These are phyloP conservation scores for Podilymbus podiceps DNA, from an alignment of 2,113 vertebrate genomes.

Conservation along the genomic window DNA sequence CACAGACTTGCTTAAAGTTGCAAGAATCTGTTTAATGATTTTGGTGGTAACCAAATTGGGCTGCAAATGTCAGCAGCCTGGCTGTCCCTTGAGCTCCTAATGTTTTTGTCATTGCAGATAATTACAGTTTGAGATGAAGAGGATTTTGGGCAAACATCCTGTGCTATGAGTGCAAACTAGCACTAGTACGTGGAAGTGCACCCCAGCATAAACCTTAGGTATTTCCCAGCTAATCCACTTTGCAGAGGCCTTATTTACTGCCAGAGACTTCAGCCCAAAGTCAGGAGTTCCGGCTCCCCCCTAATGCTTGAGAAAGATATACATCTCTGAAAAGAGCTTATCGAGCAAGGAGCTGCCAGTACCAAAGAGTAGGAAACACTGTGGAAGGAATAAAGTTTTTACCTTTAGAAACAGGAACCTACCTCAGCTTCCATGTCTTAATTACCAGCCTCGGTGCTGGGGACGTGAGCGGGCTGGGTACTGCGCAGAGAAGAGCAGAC, in stretches of 20 bases:
- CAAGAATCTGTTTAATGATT: constrained; percentile 22
- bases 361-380: background rate
- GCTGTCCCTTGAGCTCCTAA: background rate
- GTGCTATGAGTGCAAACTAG: background rate
- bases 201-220: background rate
- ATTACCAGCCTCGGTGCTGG: background rate
- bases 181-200: background rate
- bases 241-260: background rate
- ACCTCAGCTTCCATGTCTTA: background rate
- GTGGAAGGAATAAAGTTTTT: background rate
- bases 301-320: background rate
- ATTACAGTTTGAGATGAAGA: background rate
- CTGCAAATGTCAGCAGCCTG: background rate
- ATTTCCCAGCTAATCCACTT: background rate
- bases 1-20: background rate
- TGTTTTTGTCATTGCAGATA: background rate
- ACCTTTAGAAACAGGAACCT: background rate
- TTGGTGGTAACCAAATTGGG: background rate
- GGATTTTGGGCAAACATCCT: background rate
- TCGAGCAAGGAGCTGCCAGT: background rate
- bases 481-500: background rate
- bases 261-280: background rate
- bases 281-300: background rate
- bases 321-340: background rate
- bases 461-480: background rate